phyloP scores from a whole-genome alignment of 1,140 invertebrate genomes.

The Laupala kohalensis region DNA sequence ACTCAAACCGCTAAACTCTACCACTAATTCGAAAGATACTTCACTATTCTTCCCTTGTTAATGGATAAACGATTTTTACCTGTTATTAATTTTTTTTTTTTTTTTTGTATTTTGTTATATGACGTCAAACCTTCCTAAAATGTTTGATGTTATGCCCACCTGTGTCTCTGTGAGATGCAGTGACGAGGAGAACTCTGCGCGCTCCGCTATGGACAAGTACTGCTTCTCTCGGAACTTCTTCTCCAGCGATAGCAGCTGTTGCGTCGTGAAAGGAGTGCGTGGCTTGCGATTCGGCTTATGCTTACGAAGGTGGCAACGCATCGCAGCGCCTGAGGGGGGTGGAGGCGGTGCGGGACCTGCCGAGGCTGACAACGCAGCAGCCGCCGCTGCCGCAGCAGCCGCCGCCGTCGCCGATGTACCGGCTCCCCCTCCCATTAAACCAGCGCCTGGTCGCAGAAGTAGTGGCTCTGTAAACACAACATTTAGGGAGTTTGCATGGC shows the following conservation, averaged over 20 bases:
- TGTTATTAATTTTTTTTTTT: too few species aligned
- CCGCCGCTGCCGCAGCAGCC: neutral
- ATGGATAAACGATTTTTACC: too few species aligned
- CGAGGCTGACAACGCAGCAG: neutral
- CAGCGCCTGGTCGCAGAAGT: neutral
- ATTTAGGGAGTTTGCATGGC: too few species aligned
- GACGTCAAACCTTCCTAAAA: neutral
- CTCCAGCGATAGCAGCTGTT: slow-evolving; percentile 85
- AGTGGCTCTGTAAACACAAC: neutral
- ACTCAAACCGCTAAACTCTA: too few species aligned
- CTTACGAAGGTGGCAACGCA: slow-evolving; percentile 86
- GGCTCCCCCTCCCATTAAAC: too few species aligned
- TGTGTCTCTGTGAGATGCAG: slow-evolving; percentile 90
- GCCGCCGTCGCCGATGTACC: too few species aligned
- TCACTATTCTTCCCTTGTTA: too few species aligned
- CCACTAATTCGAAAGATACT: too few species aligned
- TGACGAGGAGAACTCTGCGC: slow-evolving; percentile 90
- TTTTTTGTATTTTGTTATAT: too few species aligned
- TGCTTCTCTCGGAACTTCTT: slow-evolving; percentile 94
- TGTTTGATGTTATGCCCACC: slow-evolving; percentile 33
- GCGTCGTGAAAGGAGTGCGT: slow-evolving; percentile 91
- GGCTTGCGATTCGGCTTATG: slow-evolving; percentile 95
- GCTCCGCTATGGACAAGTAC: slow-evolving; percentile 89
- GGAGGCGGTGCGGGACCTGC: slow-evolving; percentile 6
- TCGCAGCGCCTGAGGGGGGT: slow-evolving; percentile 12